Conservation (phyloP, 2,113 vertebrate genomes). For the Anoura caudifer region DNA sequence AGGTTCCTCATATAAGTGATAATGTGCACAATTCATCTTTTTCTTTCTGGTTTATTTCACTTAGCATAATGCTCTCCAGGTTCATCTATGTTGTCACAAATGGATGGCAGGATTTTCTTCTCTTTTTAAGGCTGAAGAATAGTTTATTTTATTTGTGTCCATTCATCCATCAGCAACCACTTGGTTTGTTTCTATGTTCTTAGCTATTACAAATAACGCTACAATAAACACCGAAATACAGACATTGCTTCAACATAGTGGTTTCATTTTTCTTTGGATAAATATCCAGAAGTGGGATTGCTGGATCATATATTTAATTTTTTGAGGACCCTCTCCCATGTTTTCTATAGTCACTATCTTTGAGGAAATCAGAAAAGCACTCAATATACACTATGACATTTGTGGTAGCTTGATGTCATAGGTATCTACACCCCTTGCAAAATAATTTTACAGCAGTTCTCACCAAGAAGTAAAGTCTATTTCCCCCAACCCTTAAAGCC, state of each 20-base stretch:
- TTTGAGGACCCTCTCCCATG: no score
- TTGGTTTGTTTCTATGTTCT: background rate
- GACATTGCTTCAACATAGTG: background rate
- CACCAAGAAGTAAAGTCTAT: background rate
- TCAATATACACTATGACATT: background rate
- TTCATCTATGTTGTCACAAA: background rate
- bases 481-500: background rate
- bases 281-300: background rate
- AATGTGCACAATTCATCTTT: background rate
- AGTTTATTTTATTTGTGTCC: background rate
- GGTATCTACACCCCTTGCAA: background rate
- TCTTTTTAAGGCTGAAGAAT: background rate
- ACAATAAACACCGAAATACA: background rate
- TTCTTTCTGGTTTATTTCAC: background rate
- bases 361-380: background rate
- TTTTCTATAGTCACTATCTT: background rate
- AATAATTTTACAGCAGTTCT: background rate
- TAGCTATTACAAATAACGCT: background rate
- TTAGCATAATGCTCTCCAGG: background rate
- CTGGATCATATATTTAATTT: background rate
- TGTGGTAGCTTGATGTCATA: background rate
- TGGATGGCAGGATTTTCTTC: background rate
- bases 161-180: background rate
- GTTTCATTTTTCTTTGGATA: background rate
- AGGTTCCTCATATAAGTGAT: no score